phyloP scores from a whole-genome alignment of 2,113 vertebrate genomes.

The Uropsilus gracilis region DNA sequence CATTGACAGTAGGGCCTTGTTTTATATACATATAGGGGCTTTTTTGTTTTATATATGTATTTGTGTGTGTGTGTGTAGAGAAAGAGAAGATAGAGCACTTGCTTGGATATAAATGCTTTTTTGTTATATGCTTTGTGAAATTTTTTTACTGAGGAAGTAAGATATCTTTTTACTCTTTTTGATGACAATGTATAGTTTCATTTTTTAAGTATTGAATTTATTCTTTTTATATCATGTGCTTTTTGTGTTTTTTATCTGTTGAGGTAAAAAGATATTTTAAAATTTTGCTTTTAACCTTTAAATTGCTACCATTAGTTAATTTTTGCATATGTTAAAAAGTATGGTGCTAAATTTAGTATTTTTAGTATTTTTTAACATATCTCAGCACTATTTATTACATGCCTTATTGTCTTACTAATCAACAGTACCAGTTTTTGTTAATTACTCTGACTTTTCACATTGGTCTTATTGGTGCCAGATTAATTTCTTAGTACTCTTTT shows the following conservation, averaged over 20 bases:
- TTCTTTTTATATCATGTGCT: not conserved
- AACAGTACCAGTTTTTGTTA: not conserved
- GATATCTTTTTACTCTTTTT: conserved; percentile 6
- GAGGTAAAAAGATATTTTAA: conserved; percentile 17
- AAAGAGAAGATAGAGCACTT: too few species aligned
- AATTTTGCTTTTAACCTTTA: conserved; percentile 49
- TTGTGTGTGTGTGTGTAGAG: too few species aligned
- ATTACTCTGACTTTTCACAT: not conserved
- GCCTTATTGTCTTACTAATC: not conserved
- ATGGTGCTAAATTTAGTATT: not conserved
- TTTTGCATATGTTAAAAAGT: conserved; percentile 16
- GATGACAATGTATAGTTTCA: conserved; percentile 1
- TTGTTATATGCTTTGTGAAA: conserved; percentile 1
- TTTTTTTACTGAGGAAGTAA: conserved; percentile 42
- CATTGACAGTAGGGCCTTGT: not conserved
- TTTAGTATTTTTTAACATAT: too few species aligned
- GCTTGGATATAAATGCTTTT: not conserved
- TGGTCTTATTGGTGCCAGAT: not conserved
- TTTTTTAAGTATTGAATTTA: conserved; percentile 49
- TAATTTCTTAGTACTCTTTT: too few species aligned
- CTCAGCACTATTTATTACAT: not conserved
- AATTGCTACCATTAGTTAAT: conserved; percentile 4
- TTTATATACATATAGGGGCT: not conserved
- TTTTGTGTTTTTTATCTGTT: not conserved
- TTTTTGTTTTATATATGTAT: conserved; percentile 14